These are phyloP conservation scores for Pachyrhynchus sulphureomaculatus DNA, from an alignment of 1,140 invertebrate genomes.

Conservation along the genomic window DNA sequence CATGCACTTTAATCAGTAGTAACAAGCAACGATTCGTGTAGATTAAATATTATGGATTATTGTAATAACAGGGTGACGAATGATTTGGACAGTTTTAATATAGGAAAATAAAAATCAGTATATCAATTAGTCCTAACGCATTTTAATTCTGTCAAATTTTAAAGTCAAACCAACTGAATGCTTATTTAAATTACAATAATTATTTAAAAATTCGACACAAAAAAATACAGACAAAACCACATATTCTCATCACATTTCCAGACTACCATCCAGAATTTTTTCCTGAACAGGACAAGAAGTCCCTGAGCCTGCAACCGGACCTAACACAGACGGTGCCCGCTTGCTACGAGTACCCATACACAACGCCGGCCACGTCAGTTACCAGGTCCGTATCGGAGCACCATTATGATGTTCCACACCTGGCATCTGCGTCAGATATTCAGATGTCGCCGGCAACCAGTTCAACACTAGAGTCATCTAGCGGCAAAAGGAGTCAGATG, in stretches of 20 bases:
- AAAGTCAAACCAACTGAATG: no score
- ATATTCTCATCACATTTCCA: constrained; percentile 51
- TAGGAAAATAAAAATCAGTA: no score
- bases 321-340: constrained; percentile 74
- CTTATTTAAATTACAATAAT: no score
- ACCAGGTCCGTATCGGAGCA: constrained; percentile 70
- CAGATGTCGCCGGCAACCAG: constrained; percentile 55
- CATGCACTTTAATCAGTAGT: no score
- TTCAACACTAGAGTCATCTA: constrained; percentile 52
- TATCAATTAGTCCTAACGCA: no score
- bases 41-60: no score
- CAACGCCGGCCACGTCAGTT: constrained; percentile 60
- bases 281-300: constrained; percentile 83
- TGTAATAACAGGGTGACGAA: no score
- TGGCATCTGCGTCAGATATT: constrained; percentile 52
- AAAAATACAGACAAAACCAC: not conserved
- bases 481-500: constrained; percentile 48
- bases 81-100: no score
- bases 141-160: no score
- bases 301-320: constrained; percentile 79
- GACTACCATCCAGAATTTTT: constrained; percentile 89
- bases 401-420: constrained; percentile 84
- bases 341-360: constrained; percentile 79
- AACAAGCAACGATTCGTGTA: no score
- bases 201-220: no score